Conservation (phyloP, 2,113 vertebrate species). For the Perca flavescens region DNA sequence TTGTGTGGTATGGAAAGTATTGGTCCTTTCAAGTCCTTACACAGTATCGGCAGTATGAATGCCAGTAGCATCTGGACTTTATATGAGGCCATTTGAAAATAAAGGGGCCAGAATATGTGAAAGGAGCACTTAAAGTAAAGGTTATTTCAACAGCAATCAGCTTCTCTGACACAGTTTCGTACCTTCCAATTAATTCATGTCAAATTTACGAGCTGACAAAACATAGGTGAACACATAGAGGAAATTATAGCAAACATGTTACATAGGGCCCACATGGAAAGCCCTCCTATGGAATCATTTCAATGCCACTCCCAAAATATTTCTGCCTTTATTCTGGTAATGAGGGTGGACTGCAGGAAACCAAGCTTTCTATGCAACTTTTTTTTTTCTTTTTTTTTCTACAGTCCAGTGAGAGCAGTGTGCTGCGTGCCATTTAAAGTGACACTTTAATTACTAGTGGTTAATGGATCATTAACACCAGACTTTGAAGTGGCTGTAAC, state of each 20-base stretch:
- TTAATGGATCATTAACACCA: slow-evolving; percentile 72
- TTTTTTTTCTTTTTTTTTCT: slow-evolving; percentile 39
- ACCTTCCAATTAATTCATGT: slow-evolving; percentile 58
- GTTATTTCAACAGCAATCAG: slow-evolving; percentile 68
- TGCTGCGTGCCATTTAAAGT: slow-evolving; percentile 61
- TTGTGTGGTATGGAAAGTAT: slow-evolving; percentile 73
- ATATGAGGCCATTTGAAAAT: slow-evolving; percentile 55
- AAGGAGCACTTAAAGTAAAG: slow-evolving; percentile 54
- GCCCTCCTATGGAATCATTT: slow-evolving; percentile 45
- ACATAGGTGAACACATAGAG: slow-evolving; percentile 60
- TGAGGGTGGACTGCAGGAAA: slow-evolving; percentile 70
- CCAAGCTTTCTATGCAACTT: slow-evolving; percentile 44
- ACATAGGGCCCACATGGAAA: slow-evolving; percentile 64
- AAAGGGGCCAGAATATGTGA: slow-evolving; percentile 39
- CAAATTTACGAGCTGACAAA: slow-evolving; percentile 73
- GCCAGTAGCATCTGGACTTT: slow-evolving; percentile 67
- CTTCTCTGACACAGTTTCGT: slow-evolving; percentile 61
- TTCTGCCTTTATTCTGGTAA: slow-evolving; percentile 62
- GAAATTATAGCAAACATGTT: slow-evolving; percentile 66
- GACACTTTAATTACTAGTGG: slow-evolving; percentile 75
- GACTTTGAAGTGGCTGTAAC: slow-evolving; percentile 70
- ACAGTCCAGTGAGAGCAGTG: slow-evolving; percentile 55
- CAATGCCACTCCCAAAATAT: slow-evolving; percentile 52
- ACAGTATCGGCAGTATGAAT: slow-evolving; percentile 44
- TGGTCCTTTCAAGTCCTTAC: slow-evolving; percentile 54